phyloP scores from a whole-genome alignment of 23 tunicate species.

The Halocynthia aurantium region DNA sequence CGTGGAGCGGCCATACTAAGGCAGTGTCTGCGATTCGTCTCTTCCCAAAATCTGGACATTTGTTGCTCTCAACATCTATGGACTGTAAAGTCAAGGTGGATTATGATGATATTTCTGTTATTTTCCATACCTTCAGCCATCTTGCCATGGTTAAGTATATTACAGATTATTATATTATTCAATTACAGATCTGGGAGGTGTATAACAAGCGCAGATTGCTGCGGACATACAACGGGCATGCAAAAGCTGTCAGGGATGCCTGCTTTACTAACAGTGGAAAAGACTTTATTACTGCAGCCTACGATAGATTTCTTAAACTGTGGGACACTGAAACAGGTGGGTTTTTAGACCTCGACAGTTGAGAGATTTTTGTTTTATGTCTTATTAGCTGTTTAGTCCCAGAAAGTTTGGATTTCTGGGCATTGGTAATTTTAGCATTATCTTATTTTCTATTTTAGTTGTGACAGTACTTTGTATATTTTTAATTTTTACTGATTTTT shows the following conservation, averaged over 20 bases:
- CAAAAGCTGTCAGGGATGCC: conserved; percentile 81
- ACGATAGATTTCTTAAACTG: conserved; percentile 82
- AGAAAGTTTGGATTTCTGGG: background rate
- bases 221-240: conserved; percentile 85
- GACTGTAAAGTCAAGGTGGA: conserved; percentile 95
- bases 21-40: conserved; percentile 83
- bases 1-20: conserved; percentile 94
- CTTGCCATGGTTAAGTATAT: background rate
- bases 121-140: too few relatives aligned
- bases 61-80: conserved; percentile 93
- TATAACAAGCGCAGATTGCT: conserved; percentile 77
- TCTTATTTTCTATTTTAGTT: background rate
- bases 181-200: conserved; percentile 82
- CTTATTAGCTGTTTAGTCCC: background rate
- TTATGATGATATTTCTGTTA: background rate
- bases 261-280: conserved; percentile 69
- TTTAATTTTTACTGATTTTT: background rate
- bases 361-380: background rate
- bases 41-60: conserved; percentile 94
- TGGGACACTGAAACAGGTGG: conserved; percentile 99
- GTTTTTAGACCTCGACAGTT: background rate
- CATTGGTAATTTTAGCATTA: too few relatives aligned
- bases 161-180: background rate
- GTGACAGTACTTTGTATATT: background rate
- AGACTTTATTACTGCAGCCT: conserved; percentile 78